These are phyloP conservation scores for Bombus consobrinus DNA, from an alignment of 1,140 invertebrate genomes.

Conservation along the genomic window DNA sequence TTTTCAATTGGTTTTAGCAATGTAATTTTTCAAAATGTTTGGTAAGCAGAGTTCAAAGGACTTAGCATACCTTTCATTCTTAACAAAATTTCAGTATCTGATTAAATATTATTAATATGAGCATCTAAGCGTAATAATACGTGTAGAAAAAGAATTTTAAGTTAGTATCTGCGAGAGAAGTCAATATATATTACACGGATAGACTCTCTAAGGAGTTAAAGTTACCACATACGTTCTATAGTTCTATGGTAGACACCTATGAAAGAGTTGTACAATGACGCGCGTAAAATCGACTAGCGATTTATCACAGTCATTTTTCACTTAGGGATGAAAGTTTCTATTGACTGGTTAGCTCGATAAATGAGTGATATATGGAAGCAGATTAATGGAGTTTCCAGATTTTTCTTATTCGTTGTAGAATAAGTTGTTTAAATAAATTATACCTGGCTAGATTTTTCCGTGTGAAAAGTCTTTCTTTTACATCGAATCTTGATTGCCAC, in stretches of 20 bases:
- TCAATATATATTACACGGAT: no score
- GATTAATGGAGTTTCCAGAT: background rate
- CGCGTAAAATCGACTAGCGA: background rate
- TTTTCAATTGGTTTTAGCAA: no score
- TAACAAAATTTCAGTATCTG: no score
- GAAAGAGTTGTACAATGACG: background rate
- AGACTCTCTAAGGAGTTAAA: background rate
- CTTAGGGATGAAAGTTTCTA: conserved; percentile 9
- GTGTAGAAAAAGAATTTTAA: no score
- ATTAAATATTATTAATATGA: no score
- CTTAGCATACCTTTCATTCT: no score
- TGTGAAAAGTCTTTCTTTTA: background rate
- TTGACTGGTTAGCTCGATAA: conserved; percentile 1
- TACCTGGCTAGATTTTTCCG: no score
- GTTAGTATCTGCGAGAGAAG: no score
- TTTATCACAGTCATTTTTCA: conserved; percentile 9
- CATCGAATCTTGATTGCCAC: no score
- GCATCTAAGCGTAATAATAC: no score
- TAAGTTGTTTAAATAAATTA: background rate
- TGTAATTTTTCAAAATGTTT: no score
- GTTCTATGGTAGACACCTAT: background rate
- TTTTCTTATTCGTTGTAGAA: background rate
- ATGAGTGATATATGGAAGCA: background rate
- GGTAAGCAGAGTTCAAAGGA: no score
- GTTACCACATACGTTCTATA: background rate